Percentiles rank a stretch among this genome's conserved stretches.
These are phyloP conservation scores for Oxycera nigricornis DNA, from an alignment of 2,888 invertebrate species.

Conservation along the genomic window DNA sequence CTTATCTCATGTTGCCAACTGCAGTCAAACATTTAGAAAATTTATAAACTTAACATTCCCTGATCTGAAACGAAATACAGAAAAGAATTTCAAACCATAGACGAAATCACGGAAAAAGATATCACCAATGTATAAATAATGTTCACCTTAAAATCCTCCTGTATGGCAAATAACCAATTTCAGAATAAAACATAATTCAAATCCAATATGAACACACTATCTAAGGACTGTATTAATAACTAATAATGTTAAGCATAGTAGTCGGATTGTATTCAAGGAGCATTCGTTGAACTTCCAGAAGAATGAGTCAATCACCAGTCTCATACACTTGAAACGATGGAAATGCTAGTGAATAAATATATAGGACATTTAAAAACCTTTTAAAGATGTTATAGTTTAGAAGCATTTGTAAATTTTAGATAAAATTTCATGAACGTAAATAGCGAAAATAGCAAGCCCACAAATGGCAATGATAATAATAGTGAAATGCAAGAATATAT, in stretches of 20 bases:
- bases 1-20: too few relatives aligned
- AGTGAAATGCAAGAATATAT: neutral
- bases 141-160: conserved; percentile 22
- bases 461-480: neutral
- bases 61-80: neutral
- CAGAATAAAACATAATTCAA: too few relatives aligned
- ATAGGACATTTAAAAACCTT: neutral
- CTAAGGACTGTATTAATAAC: too few relatives aligned
- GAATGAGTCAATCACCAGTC: too few relatives aligned
- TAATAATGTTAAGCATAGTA: too few relatives aligned
- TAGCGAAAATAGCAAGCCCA: neutral
- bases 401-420: conserved; percentile 30
- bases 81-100: too few relatives aligned
- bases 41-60: neutral
- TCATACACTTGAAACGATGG: too few relatives aligned
- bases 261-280: too few relatives aligned
- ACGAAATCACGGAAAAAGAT: conserved; percentile 25
- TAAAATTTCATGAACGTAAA: conserved; percentile 7
- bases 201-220: too few relatives aligned
- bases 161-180: neutral
- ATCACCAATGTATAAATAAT: conserved; percentile 42
- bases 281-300: too few relatives aligned
- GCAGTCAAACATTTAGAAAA: too few relatives aligned
- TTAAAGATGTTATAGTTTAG: neutral
- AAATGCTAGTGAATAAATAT: too few relatives aligned